Base-by-base conservation (phyloP, 2,113 vertebrate species). In the Istiophorus platypterus region DNA sequence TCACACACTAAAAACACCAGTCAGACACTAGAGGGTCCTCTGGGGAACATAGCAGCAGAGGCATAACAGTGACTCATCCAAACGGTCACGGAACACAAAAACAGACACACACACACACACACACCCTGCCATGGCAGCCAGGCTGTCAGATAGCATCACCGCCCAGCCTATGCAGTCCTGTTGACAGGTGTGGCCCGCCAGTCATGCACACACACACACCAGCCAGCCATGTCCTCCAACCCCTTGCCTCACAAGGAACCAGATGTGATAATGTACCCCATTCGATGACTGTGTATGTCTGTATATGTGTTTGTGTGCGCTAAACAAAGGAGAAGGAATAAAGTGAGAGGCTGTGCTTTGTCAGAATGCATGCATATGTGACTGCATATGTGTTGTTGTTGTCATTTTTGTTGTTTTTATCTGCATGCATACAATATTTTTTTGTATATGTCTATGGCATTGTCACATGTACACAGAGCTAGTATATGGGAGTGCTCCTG, bases 141-240 rank as follows among this genome's bases (percentile, higher is more conserved):
- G 72, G 79, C 85, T 94, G 94, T 95, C 93, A 91, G 88, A 92
- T 84, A 90, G 77, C 88, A 93, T 94, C 89, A 93, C 84, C 68
- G 34, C 85, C 81, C 71, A 77, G 86, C 82, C 85, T 85, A 79
- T 90, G 79, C 88, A 94, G 87, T 83, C 58, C 82, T 86, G 82
- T 79, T 95, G 95, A 94, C 94, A 94, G 93, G 91, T 94, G 92
- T 93, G 91, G 85, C 88, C 92, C 89, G 63, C 90, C 91, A 92
- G 93, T 94, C 92, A 94, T 85, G 73, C 91, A 88, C 78, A 61
- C 68, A 61, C 68, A 89, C 85, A 89, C 75, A 90, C 89, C 87
- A 92, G 78, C 87, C 66, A 85, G 80, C 59, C 79, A 84, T 79
- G 68, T 93, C 88, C 89, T 85, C 84, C 80, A 78, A 81, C 81